phyloP scores from a whole-genome alignment of 2,113 vertebrate species.

The human (Homo sapiens) region DNA sequence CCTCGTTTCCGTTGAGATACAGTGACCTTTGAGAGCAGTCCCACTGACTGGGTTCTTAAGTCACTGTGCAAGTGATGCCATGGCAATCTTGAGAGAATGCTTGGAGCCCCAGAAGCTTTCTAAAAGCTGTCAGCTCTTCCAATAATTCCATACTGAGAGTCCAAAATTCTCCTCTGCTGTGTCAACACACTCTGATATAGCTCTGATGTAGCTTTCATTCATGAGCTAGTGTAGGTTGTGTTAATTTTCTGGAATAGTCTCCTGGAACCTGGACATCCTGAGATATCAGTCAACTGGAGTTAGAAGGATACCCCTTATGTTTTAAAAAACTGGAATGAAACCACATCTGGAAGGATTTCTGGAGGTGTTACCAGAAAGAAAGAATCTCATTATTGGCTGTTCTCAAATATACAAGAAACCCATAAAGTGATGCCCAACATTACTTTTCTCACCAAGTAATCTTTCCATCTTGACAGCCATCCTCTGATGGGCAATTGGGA shows the following conservation, averaged over 20 bases:
- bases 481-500: not conserved
- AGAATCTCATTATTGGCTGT: not conserved
- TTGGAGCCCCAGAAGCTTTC: not conserved
- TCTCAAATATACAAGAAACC: not conserved
- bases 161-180: not conserved
- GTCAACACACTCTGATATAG: not conserved
- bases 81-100: not conserved
- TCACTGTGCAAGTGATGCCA: not conserved
- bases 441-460: not conserved
- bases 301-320: not conserved
- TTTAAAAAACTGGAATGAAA: slow-evolving; percentile 19
- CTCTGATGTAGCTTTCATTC: not conserved
- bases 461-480: not conserved
- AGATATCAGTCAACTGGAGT: not conserved
- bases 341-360: not conserved
- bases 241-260: slow-evolving; percentile 16
- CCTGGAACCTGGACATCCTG: not conserved
- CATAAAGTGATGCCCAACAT: not conserved
- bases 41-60: not conserved
- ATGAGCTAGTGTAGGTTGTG: not conserved
- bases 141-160: not conserved
- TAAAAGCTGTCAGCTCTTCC: not conserved
- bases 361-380: not conserved
- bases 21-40: not conserved
- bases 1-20: not conserved